phyloP scores from a whole-genome alignment of 2,797 vertebrate genomes.

The Megalops cyprinoides region DNA sequence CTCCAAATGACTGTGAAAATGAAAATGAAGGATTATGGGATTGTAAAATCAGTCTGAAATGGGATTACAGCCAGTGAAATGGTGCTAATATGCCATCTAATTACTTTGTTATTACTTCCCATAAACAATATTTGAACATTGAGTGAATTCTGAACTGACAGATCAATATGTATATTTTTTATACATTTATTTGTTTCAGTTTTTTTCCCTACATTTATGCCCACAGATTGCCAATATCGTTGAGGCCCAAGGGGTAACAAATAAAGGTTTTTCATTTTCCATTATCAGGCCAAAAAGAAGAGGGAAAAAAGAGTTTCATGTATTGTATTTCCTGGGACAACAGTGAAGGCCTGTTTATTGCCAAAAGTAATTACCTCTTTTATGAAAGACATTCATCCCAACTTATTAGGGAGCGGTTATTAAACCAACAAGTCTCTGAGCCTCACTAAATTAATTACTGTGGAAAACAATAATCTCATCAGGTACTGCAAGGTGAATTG shows the following conservation, averaged over 20 bases:
- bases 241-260: background rate
- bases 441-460: conserved; percentile 45
- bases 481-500: conserved; percentile 40
- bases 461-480: conserved; percentile 39
- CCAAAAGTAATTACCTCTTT: conserved; percentile 45
- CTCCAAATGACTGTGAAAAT: too few species aligned
- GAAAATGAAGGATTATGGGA: too few species aligned
- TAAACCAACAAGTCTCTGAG: conserved; percentile 43
- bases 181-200: too few species aligned
- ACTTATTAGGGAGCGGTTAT: conserved; percentile 42
- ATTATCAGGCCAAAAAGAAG: conserved; percentile 20
- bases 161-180: too few species aligned
- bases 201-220: too few species aligned
- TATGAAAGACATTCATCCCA: conserved; percentile 38
- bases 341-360: conserved; percentile 51
- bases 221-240: background rate
- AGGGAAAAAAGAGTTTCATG: conserved; percentile 26
- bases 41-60: too few species aligned
- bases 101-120: too few species aligned
- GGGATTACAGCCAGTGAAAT: too few species aligned
- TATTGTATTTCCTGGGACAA: conserved; percentile 48
- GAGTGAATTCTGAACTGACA: too few species aligned
- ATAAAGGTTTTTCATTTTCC: conserved; percentile 1
- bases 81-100: too few species aligned
- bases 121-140: too few species aligned